Base-by-base conservation (phyloP, 2,888 invertebrate genomes). In the Drosophila stalkeri region DNA sequence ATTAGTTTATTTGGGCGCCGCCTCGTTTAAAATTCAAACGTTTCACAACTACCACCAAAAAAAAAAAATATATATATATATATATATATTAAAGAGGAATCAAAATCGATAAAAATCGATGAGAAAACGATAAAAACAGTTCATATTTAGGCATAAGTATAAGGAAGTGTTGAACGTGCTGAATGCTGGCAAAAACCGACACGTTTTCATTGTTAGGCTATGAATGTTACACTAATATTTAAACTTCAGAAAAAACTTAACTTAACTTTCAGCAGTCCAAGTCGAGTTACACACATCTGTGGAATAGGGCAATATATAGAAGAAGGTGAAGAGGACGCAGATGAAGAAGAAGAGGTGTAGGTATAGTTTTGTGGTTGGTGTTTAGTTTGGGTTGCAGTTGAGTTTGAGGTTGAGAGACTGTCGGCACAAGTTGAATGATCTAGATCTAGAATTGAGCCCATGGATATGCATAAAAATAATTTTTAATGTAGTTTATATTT, bases 401-500 rank as follows among this genome's bases (percentile, higher is more conserved):
- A 51, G 60, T 49, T 76, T 31, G 52, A 59, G 57, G 70, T 55
- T 75, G 77, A 76, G 75, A 75, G 74, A 75, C 75, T 75, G 75
- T 75, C 70, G 61, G 75, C 75, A 75, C 70, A 75, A 75, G 64
- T 70, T 75, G 64, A 70, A 64, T 41, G 55, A 49, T 49, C 49
- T 74, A 75, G 64, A 37, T 61, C 41, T 69, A 69, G 69, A 33
- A 18, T 54, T 41, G 33, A 33, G 63, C 68, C 60, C 56, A 46
- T 71, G 72, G 65, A 55, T 46, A 49, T 57, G 68, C 63, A 66
- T 23, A 11, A 55, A 76, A 79, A 81, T 89, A 68, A 85, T 81
- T 89, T 89, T 86, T 77, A 87, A 81, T 84, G 90, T 91, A 90
- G 90, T 91, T 90, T 91, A 91, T 91, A 91, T 91, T 91, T 91